Percentiles rank a stretch among this genome's conserved stretches.
Conservation (phyloP, 1,140 invertebrate genomes). For the Trichonephila clavata region DNA sequence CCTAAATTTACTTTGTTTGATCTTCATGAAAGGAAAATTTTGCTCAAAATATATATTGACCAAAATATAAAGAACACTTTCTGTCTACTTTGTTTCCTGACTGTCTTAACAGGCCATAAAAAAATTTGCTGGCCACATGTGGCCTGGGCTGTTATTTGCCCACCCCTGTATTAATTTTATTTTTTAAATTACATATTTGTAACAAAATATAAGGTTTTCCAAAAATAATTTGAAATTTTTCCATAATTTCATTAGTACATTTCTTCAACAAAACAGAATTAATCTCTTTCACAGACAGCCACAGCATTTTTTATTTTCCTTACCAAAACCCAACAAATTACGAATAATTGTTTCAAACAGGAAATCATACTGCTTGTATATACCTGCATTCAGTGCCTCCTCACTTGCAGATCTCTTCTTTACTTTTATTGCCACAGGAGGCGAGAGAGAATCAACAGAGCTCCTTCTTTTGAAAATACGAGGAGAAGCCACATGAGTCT, state of each 20-base stretch:
- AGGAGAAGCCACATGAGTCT: slow-evolving; percentile 25
- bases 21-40: too few species aligned
- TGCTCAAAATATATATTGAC: too few species aligned
- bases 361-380: slow-evolving; percentile 57
- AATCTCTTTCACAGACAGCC: neutral
- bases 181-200: neutral
- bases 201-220: neutral
- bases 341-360: slow-evolving; percentile 18
- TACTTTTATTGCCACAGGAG: slow-evolving; percentile 70
- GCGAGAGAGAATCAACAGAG: slow-evolving; percentile 58
- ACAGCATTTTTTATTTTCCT: neutral
- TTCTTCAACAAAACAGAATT: neutral
- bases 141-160: neutral
- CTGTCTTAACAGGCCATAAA: too few species aligned
- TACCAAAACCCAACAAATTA: slow-evolving; percentile 11
- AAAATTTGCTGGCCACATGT: neutral
- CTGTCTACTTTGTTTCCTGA: too few species aligned
- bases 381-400: slow-evolving; percentile 71
- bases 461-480: slow-evolving; percentile 61
- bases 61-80: too few species aligned
- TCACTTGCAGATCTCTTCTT: slow-evolving; percentile 72
- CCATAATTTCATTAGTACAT: neutral
- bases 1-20: too few species aligned
- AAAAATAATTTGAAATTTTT: neutral
- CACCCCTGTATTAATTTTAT: neutral